Base-by-base conservation (phyloP, 2,888 invertebrate species). In the Herminia tarsipennalis region DNA sequence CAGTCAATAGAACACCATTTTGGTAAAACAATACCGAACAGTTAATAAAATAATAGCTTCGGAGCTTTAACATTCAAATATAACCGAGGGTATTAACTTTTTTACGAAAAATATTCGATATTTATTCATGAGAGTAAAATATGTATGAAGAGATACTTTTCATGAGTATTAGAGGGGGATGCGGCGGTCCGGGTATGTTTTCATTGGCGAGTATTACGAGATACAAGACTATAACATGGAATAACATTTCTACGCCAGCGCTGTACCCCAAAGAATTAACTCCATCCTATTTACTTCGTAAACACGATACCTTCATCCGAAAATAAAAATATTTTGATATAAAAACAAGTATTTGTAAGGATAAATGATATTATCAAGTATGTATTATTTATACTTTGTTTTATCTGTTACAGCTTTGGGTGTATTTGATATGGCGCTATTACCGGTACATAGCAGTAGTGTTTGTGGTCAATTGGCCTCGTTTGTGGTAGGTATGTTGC, bases 61-160 rank as follows among this genome's bases (percentile, higher is more conserved):
- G 20, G 36, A 48, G 34, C 20, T 59, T 64, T 60, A 45, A 43
- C 55, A 65, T 68, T 65, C 41, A 59, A 63, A 70, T 68, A 59
- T 50, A 54, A 59, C 40, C 33, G 28, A 13, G 42, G 52, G 42
- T 60, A 56, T 55, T 63, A 66, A 53, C 45, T 52, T 51, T 47
- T 56, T 43, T 36, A 53, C 51, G 59, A 63, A 72, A 79, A 69
- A 69, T 76, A 76, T 74, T 69, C 67, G 63, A 78, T 79, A 82
- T 73, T 76, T 84, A 83, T 84, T 83, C 81, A 84, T 82, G 76
- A 78, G 62, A 72, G 63, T 70, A 69, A 79, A 81, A 76, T 79
- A 79, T 81, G 71, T 78, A 78, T 79, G 78, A 76, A 76, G 68
- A 69, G 50, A 66, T 75, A 63, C 66, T 70, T 76, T 72, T 68